phyloP scores from a whole-genome alignment of 2,113 vertebrate genomes.

The Entomyzon cyanotis region DNA sequence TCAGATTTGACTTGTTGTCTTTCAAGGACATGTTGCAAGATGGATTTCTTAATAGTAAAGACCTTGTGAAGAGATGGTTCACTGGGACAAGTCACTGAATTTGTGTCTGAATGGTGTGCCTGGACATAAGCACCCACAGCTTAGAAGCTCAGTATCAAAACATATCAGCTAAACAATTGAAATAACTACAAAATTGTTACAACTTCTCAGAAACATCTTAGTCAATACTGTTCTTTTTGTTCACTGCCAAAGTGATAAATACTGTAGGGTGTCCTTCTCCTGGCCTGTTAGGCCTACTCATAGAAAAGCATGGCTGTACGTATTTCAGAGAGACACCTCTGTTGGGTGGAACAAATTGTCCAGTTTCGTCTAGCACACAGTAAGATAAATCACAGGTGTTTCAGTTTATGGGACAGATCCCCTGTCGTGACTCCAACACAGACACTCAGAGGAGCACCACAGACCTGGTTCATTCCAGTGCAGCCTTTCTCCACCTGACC shows the following conservation, averaged over 20 bases:
- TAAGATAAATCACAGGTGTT: background rate
- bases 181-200: background rate
- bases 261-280: background rate
- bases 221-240: background rate
- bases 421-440: background rate
- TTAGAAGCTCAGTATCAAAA: background rate
- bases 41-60: background rate
- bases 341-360: background rate
- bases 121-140: background rate
- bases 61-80: background rate
- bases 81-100: background rate
- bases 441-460: background rate
- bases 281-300: background rate
- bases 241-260: background rate
- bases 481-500: background rate
- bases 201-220: background rate
- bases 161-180: background rate
- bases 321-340: background rate
- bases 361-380: background rate
- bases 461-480: background rate
- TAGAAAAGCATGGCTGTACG: fast-evolving
- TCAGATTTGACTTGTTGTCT: background rate
- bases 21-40: background rate
- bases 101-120: background rate
- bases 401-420: background rate